phyloP scores from a whole-genome alignment of 1,140 invertebrate genomes.

The Orchestia grillus region DNA sequence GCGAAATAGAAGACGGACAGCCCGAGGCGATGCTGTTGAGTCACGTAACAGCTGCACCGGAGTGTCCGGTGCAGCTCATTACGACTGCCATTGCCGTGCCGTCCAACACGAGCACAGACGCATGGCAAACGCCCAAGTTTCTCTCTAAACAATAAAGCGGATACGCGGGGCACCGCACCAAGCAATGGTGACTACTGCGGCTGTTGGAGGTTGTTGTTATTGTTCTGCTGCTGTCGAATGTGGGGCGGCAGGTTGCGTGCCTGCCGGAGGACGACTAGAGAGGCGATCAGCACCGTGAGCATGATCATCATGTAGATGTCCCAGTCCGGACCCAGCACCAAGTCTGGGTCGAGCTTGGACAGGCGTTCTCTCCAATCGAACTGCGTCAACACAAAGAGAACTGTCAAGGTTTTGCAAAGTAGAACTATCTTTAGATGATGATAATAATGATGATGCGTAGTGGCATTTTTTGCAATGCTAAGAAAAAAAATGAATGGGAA shows the following conservation, averaged over 20 bases:
- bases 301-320: slow-evolving; percentile 91
- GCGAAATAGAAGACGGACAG: not conserved
- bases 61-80: not conserved
- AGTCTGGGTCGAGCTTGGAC: slow-evolving; percentile 78
- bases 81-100: not conserved
- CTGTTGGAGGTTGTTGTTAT: slow-evolving; percentile 18
- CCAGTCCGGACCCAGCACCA: slow-evolving; percentile 88
- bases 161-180: not conserved
- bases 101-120: not conserved
- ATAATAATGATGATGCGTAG: too few species aligned
- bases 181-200: not conserved
- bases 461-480: too few species aligned
- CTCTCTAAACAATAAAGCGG: not conserved
- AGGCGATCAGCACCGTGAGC: slow-evolving; percentile 84
- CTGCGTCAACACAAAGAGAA: slow-evolving; percentile 70
- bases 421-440: too few species aligned
- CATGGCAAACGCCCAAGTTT: not conserved
- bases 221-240: not conserved
- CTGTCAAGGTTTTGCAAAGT: too few species aligned
- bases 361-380: slow-evolving; percentile 75
- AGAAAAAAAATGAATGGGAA: too few species aligned
- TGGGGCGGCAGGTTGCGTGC: not conserved
- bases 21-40: not conserved
- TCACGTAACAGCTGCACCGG: not conserved
- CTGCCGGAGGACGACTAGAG: slow-evolving; percentile 83